Evolutionary conservation across 2,113 vertebrate genomes (phyloP).

Genomic region (Chloropsis cyanopogon): DNA sequence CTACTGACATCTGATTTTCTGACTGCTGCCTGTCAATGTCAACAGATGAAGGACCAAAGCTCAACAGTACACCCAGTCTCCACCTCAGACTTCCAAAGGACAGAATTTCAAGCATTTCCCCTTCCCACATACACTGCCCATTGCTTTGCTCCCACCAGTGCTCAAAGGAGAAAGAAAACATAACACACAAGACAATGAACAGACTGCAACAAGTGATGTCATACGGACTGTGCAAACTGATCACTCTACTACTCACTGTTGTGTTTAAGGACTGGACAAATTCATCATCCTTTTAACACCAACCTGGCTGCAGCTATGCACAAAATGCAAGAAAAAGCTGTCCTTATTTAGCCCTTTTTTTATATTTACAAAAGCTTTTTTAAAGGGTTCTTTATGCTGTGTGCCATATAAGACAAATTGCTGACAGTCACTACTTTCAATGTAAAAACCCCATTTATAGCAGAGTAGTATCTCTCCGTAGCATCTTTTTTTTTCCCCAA

Average conservation of each 20-base stretch:
- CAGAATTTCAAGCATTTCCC: neutral
- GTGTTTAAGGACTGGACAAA: neutral
- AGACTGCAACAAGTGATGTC: neutral
- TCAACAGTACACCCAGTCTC: neutral
- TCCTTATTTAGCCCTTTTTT: neutral
- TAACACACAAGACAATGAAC: neutral
- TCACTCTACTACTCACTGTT: neutral
- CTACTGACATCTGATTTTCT: neutral
- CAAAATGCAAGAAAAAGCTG: neutral
- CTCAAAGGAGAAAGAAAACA: neutral
- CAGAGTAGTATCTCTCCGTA: rapidly evolving
- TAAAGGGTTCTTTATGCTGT: neutral
- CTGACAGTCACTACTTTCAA: neutral
- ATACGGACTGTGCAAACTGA: neutral
- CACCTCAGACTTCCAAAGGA: neutral
- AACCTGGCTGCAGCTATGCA: neutral
- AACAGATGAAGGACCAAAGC: neutral
- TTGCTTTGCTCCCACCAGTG: neutral
- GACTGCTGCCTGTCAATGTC: neutral
- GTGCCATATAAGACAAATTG: neutral
- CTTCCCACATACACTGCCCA: neutral
- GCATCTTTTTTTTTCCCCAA: neutral
- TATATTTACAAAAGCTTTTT: neutral
- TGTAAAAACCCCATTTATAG: neutral
- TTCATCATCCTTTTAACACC: neutral